Evolutionary conservation across 2,113 vertebrate species (phyloP).

Genomic region (Elephantulus edwardii): DNA sequence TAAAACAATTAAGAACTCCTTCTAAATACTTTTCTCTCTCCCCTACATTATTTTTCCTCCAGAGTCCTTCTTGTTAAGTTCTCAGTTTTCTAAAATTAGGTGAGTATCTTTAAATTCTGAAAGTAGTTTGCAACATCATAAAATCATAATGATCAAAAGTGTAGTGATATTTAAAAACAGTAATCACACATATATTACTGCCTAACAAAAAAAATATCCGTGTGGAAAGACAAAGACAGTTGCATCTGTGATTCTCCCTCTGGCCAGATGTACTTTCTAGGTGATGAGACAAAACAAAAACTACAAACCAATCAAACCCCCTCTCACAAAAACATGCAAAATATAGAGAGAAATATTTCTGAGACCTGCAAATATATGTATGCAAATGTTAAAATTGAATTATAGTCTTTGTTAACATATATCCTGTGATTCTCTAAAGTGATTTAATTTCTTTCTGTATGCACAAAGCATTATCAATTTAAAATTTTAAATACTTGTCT

Average conservation of each 20-base stretch:
- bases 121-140: neutral
- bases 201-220: neutral
- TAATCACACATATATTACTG: neutral
- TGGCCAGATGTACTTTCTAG: neutral
- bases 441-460: neutral
- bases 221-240: neutral
- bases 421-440: neutral
- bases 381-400: neutral
- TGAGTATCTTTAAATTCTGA: neutral
- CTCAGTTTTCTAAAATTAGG: constrained; percentile 7
- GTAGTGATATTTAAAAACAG: neutral
- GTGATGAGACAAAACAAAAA: neutral
- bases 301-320: no score
- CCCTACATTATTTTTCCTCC: no score
- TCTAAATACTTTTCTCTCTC: no score
- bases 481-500: neutral
- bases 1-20: neutral
- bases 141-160: neutral
- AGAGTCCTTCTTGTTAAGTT: neutral
- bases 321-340: neutral
- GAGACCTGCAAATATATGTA: neutral
- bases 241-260: neutral
- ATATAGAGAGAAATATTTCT: constrained; percentile 1
- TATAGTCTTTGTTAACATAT: neutral
- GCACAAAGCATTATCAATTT: neutral